These are phyloP conservation scores for Bergia sp. DNA, from an alignment of 92 coral and sea anemone species.

Conservation along the genomic window DNA sequence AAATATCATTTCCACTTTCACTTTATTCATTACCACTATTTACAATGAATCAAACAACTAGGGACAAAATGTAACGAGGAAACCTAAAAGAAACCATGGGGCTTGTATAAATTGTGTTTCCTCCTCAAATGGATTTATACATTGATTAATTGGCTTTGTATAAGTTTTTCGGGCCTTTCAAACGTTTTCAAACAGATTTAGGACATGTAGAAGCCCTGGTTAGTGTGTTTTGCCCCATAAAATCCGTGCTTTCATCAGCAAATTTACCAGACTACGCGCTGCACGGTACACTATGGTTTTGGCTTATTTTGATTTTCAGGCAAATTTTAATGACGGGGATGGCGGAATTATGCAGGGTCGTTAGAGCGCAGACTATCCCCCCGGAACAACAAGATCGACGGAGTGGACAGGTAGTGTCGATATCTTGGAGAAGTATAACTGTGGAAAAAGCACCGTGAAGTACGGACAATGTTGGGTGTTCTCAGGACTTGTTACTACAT, in stretches of 20 bases:
- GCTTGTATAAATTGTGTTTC: not conserved
- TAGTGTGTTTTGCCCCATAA: too few relatives aligned
- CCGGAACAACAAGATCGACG: conserved; percentile 63
- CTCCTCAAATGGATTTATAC: too few relatives aligned
- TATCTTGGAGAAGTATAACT: conserved; percentile 70
- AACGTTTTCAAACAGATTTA: too few relatives aligned
- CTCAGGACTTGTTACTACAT: conserved; percentile 89
- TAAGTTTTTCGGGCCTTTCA: too few relatives aligned
- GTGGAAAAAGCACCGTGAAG: conserved; percentile 59
- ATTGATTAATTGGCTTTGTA: too few relatives aligned
- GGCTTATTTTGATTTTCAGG: conserved; percentile 41
- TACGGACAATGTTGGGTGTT: conserved; percentile 99
- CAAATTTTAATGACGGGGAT: conserved; percentile 75
- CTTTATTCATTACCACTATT: too few relatives aligned
- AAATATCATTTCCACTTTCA: not conserved
- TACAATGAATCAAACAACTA: too few relatives aligned
- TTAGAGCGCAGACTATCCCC: conserved; percentile 80
- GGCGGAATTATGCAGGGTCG: conserved; percentile 88
- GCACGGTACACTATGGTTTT: not conserved
- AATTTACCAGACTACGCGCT: too few relatives aligned
- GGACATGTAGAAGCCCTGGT: too few relatives aligned
- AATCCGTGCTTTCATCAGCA: too few relatives aligned
- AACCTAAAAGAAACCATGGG: not conserved
- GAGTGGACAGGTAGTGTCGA: conserved; percentile 89
- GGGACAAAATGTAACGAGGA: not conserved